phyloP scores from a whole-genome alignment of 1,140 invertebrate genomes.

The Nephotettix cincticeps region DNA sequence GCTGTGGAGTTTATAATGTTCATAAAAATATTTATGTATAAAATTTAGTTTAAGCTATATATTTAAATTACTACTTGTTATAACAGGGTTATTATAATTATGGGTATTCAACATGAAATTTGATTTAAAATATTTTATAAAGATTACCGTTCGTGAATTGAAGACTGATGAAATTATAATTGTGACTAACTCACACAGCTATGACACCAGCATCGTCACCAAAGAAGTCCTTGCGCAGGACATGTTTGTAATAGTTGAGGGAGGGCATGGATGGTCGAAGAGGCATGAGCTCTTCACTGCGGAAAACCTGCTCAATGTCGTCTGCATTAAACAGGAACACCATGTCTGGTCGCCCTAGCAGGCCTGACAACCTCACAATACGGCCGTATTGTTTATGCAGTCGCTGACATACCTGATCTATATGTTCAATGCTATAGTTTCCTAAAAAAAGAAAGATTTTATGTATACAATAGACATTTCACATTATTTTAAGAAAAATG shows the following conservation, averaged over 20 bases:
- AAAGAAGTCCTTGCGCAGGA: conserved; percentile 71
- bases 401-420: conserved; percentile 70
- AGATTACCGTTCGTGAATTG: too few species aligned
- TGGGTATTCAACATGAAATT: too few species aligned
- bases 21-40: too few species aligned
- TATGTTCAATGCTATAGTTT: conserved; percentile 67
- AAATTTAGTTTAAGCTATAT: too few species aligned
- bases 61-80: too few species aligned
- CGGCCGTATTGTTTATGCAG: conserved; percentile 65
- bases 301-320: conserved; percentile 72
- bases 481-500: too few species aligned
- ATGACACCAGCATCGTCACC: conserved; percentile 70
- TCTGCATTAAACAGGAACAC: conserved; percentile 76
- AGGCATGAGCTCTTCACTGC: conserved; percentile 72
- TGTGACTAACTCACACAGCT: conserved; percentile 70
- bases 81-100: too few species aligned
- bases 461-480: too few species aligned
- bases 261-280: conserved; percentile 77
- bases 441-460: too few species aligned
- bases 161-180: too few species aligned
- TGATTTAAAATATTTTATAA: too few species aligned
- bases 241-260: conserved; percentile 74
- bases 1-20: too few species aligned
- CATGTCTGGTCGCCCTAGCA: conserved; percentile 75
- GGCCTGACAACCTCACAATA: conserved; percentile 69